Conservation (phyloP, 2,113 vertebrate genomes). For the Toxotes jaculatrix region DNA sequence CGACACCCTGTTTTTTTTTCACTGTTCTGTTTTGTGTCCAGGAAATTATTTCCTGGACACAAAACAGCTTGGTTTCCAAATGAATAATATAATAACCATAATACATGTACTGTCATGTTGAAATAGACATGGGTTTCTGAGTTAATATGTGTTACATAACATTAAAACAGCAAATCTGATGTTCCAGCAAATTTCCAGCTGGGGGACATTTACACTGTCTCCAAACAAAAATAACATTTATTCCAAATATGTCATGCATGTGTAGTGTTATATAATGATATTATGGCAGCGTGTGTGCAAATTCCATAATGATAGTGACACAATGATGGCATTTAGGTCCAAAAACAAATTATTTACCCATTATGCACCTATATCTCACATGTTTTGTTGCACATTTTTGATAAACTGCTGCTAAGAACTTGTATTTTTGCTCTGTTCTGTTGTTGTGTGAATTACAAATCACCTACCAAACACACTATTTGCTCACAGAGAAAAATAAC, state of each 20-base stretch:
- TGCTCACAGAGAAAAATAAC: slow-evolving; percentile 1
- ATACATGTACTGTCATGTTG: too few species aligned
- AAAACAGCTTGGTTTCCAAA: not conserved
- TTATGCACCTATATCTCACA: not conserved
- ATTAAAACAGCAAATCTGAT: too few species aligned
- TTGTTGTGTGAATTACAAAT: not conserved
- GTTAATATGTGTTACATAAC: too few species aligned
- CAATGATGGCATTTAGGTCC: not conserved
- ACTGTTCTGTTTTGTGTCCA: too few species aligned
- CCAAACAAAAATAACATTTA: too few species aligned
- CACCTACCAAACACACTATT: not conserved
- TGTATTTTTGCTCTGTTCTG: not conserved
- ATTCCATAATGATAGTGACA: not conserved
- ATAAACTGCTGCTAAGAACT: not conserved
- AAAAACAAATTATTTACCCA: too few species aligned
- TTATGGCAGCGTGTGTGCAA: too few species aligned
- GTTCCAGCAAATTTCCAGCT: too few species aligned
- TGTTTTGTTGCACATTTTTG: not conserved
- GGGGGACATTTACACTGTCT: too few species aligned
- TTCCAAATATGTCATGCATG: not conserved
- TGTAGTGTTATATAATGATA: not conserved
- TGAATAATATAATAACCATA: too few species aligned
- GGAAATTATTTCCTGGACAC: not conserved
- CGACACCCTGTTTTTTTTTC: not conserved
- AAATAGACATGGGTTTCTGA: too few species aligned